These are phyloP conservation scores for Aromia moschata DNA, from an alignment of 2,888 invertebrate species.

Conservation along the genomic window DNA sequence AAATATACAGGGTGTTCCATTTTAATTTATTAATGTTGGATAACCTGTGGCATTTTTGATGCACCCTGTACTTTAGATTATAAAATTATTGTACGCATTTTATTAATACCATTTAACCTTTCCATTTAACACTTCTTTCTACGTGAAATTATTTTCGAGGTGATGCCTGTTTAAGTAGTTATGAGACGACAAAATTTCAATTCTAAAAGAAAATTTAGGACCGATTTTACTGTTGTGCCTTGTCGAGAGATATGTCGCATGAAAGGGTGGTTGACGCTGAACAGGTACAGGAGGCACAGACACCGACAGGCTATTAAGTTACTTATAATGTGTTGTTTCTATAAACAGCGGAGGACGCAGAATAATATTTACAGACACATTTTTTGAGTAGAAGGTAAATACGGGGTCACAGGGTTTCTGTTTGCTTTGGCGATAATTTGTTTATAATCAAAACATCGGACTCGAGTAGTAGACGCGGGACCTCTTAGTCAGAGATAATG, in stretches of 20 bases:
- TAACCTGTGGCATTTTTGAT: too few relatives aligned
- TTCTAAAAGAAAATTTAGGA: too few relatives aligned
- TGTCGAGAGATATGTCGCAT: slow-evolving; percentile 7
- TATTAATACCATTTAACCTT: too few relatives aligned
- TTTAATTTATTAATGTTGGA: too few relatives aligned
- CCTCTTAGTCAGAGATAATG: slow-evolving; percentile 21
- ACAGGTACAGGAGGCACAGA: slow-evolving; percentile 19
- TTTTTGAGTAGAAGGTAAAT: slow-evolving; percentile 26
- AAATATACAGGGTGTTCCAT: too few relatives aligned
- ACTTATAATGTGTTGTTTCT: slow-evolving; percentile 27
- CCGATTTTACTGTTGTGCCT: neutral
- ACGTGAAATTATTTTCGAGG: too few relatives aligned
- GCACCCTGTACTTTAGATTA: too few relatives aligned
- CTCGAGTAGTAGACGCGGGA: slow-evolving; percentile 18
- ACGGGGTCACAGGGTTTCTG: slow-evolving; percentile 23
- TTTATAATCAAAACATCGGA: slow-evolving; percentile 27
- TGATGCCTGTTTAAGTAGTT: too few relatives aligned
- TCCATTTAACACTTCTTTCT: too few relatives aligned
- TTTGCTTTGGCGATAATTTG: slow-evolving; percentile 29
- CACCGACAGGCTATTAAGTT: slow-evolving; percentile 21
- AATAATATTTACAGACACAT: slow-evolving; percentile 26
- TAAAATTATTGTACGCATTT: too few relatives aligned
- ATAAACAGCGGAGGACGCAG: slow-evolving; percentile 23
- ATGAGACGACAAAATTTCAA: too few relatives aligned
- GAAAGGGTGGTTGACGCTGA: slow-evolving; percentile 4